A percentile compares a stretch with the other conserved stretches of the same genome.
These are phyloP conservation scores for Tholera decimalis DNA, from an alignment of 2,888 invertebrate species.

Conservation along the genomic window DNA sequence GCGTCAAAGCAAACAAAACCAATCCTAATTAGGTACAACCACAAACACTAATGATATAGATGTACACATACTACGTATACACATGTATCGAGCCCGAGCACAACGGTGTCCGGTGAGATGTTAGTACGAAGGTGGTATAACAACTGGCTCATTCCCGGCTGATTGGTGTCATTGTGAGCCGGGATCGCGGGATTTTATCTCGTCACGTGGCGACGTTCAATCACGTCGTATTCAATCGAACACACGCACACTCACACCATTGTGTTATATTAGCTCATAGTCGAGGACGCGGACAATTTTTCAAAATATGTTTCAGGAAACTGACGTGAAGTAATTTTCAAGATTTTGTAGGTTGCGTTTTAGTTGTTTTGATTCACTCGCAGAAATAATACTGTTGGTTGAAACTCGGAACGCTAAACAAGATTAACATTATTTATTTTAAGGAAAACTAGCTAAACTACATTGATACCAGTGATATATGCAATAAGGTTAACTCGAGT, in stretches of 20 bases:
- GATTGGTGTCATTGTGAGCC: constrained; percentile 83
- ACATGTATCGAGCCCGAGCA: constrained; percentile 9
- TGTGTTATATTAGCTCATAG: constrained; percentile 52
- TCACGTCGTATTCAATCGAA: constrained; percentile 79
- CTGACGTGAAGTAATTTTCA: constrained; percentile 48
- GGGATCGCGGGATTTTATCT: constrained; percentile 70
- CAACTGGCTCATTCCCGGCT: constrained; percentile 77
- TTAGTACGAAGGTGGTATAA: constrained; percentile 52
- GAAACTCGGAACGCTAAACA: constrained; percentile 2
- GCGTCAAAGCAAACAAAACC: constrained; percentile 16
- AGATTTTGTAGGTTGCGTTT: constrained; percentile 34
- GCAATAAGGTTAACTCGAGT: too few relatives aligned
- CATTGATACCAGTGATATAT: too few relatives aligned
- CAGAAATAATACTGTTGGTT: constrained; percentile 20
- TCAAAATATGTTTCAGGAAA: constrained; percentile 48
- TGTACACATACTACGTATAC: constrained; percentile 41
- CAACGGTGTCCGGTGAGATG: constrained; percentile 46
- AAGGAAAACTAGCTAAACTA: too few relatives aligned
- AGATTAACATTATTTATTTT: constrained; percentile 6
- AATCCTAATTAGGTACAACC: constrained; percentile 23
- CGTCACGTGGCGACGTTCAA: constrained; percentile 75
- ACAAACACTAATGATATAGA: constrained; percentile 37
- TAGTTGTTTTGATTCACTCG: constrained; percentile 20
- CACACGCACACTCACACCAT: constrained; percentile 56
- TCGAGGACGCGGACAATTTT: constrained; percentile 50